Base-by-base conservation (phyloP, 2,797 vertebrate genomes). In the Caiman crocodilus region DNA sequence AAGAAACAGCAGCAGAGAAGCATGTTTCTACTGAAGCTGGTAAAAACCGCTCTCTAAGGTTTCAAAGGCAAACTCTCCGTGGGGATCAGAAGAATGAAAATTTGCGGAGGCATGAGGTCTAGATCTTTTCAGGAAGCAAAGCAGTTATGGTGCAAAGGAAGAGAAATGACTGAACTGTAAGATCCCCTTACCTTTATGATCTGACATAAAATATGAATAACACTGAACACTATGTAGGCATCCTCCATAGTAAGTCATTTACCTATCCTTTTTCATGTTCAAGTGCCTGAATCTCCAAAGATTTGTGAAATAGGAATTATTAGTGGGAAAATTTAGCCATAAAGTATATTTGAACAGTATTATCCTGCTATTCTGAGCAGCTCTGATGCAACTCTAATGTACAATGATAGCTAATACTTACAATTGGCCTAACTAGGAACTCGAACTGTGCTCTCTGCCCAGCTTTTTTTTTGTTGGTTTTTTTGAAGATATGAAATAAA, bases 81-180 rank as follows among this genome's bases (percentile, higher is more conserved):
- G 63, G 23, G 0, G 3, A n/a, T 26, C 4, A 79, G 85, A 56
- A 57, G 13, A 12, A 76, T 67, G 5, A 14, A 1, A 1, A 71
- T 71, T 14, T 21, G 32, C 42, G 35, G 13, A 26, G 23, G 67
- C 7, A 71, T 61, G 42, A n/a, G 63, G 61, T 2, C 1, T 30
- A 7, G 26, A 28, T 50, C 32, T 1, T 87, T 8, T 30, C 26
- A 61, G 76, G 77, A 55, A 89, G 64, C 14, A 60, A 87, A 84
- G 14, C 1, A 42, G 77, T 73, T 25, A 73, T 35, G 18, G 13
- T 50, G 42, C 42, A 50, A 50, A 73, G 23, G 35, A 50, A 73
- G 35, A 61, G 26, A 50, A 73, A 73, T 25, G 10, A 50, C 14
- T 14, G 21, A 73, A 73, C 50, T 23, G 23, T 26, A 50, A 73